A percentile compares a stretch with the other conserved stretches of the same genome.
Evolutionary conservation across 2,888 invertebrate genomes (phyloP).

Genomic region (Papilio gigon): DNA sequence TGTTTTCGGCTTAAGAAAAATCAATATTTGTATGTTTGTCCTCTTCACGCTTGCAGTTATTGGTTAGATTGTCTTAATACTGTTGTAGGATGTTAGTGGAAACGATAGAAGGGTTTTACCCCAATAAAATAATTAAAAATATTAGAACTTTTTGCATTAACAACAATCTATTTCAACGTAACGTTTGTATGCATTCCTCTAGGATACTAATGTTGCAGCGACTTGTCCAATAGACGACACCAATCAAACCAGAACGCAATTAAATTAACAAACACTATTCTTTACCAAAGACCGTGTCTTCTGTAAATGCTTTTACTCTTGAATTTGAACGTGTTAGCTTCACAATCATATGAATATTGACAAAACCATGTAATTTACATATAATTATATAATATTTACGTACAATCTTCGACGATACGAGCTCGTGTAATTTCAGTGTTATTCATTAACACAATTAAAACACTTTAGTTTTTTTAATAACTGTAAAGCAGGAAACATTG

Average conservation of each 20-base stretch:
- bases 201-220: neutral
- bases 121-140: too few relatives aligned
- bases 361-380: neutral
- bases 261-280: constrained; percentile 1
- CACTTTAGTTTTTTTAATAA: neutral
- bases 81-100: too few relatives aligned
- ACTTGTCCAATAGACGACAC: neutral
- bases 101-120: too few relatives aligned
- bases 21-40: neutral
- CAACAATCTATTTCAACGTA: neutral
- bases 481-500: neutral
- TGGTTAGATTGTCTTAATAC: too few relatives aligned
- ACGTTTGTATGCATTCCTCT: neutral
- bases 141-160: too few relatives aligned
- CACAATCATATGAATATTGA: neutral
- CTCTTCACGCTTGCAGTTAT: too few relatives aligned
- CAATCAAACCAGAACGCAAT: constrained; percentile 8
- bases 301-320: neutral
- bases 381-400: neutral
- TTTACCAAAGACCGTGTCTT: neutral
- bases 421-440: neutral
- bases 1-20: neutral
- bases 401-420: neutral
- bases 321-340: neutral
- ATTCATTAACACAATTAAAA: neutral